A percentile compares a stretch with the other conserved stretches of the same genome.
phyloP scores from a whole-genome alignment of 2,797 vertebrate genomes.

The Erithacus rubecula region DNA sequence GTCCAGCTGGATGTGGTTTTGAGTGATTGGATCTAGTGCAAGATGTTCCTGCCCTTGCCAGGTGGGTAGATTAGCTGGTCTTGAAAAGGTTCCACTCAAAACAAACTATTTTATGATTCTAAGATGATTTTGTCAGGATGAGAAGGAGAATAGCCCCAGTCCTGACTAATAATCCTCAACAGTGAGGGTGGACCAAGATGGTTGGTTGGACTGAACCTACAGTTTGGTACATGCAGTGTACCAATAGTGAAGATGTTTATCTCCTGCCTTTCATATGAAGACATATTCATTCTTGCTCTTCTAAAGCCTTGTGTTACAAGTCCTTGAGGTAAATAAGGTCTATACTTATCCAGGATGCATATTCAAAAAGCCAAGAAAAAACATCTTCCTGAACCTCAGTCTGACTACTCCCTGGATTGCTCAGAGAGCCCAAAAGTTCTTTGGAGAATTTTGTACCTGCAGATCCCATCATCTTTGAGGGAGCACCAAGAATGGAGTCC shows the following conservation, averaged over 20 bases:
- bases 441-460: neutral
- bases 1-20: neutral
- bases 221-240: neutral
- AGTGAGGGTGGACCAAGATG: neutral
- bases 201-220: neutral
- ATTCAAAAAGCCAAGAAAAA: neutral
- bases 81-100: neutral
- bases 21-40: no score
- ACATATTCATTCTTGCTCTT: neutral
- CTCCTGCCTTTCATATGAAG: neutral
- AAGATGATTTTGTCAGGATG: neutral
- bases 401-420: neutral
- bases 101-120: neutral
- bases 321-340: neutral
- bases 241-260: neutral
- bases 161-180: neutral
- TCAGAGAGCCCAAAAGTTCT: rapidly evolving
- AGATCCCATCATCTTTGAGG: neutral
- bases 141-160: neutral
- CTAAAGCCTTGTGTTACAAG: neutral
- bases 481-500: neutral
- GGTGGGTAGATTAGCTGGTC: neutral
- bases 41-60: neutral
- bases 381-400: neutral
- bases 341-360: neutral